Percentiles rank a stretch among this genome's conserved stretches.
Conservation (phyloP, 1,140 invertebrate species). For the Luehdorfia chinensis region DNA sequence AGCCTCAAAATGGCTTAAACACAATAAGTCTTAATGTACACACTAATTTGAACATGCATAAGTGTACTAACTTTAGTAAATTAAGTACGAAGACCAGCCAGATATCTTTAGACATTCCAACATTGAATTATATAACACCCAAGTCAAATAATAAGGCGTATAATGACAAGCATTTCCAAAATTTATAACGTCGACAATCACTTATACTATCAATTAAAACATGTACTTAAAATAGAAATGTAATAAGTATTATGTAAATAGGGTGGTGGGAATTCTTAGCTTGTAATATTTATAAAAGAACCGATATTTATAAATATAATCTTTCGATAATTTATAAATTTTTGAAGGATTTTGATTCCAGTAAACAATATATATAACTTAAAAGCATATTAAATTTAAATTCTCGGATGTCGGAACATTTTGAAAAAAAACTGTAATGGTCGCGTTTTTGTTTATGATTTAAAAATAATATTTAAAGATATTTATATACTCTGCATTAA, state of each 20-base stretch:
- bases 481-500: too few relatives aligned
- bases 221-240: conserved; percentile 46
- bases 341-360: too few relatives aligned
- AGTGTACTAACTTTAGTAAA: conserved; percentile 39
- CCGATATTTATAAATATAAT: conserved; percentile 9
- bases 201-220: conserved; percentile 25
- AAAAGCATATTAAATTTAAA: too few relatives aligned
- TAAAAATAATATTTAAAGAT: too few relatives aligned
- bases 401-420: too few relatives aligned
- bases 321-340: too few relatives aligned
- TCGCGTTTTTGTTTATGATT: too few relatives aligned
- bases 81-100: conserved; percentile 42
- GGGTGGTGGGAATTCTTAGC: conserved; percentile 42
- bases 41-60: conserved; percentile 56
- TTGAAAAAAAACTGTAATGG: too few relatives aligned
- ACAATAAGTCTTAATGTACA: conserved; percentile 69
- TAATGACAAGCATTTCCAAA: conserved; percentile 67
- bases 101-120: conserved; percentile 55
- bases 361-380: too few relatives aligned
- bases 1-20: conserved; percentile 60
- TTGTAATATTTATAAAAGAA: conserved; percentile 24
- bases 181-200: conserved; percentile 60
- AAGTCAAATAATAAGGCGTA: conserved; percentile 49
- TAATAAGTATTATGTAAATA: conserved; percentile 53
- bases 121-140: conserved; percentile 63